Percentiles rank a stretch among this genome's conserved stretches.
These are phyloP conservation scores for Aspidoscelis tigris DNA, from an alignment of 2,113 vertebrate species.

Conservation along the genomic window DNA sequence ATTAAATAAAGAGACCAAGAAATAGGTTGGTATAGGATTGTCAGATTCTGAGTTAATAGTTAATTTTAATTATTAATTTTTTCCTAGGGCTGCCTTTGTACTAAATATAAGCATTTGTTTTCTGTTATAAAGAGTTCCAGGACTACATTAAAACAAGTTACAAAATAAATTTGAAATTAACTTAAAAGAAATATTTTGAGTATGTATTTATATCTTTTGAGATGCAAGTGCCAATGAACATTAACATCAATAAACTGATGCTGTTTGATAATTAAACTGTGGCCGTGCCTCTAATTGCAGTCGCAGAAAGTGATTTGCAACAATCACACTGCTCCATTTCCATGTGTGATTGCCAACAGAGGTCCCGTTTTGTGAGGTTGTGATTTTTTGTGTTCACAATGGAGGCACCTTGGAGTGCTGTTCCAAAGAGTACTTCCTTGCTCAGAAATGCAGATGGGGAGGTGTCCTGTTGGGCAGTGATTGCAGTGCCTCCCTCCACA, in stretches of 20 bases:
- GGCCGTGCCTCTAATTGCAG: no score
- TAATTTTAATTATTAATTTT: background rate
- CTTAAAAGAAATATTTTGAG: background rate
- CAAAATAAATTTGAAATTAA: background rate
- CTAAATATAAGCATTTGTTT: background rate
- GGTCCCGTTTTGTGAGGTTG: no score
- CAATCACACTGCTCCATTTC: no score
- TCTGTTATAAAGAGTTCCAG: background rate
- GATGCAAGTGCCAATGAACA: background rate
- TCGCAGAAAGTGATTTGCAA: no score
- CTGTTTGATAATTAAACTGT: no score
- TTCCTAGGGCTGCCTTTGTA: background rate
- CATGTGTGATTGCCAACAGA: no score
- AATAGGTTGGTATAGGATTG: background rate
- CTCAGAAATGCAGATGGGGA: no score
- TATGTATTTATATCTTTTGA: background rate
- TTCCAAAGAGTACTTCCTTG: no score
- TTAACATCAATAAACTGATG: no score
- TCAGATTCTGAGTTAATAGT: background rate
- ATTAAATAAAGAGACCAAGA: background rate
- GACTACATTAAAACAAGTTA: background rate
- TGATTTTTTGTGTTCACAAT: no score
- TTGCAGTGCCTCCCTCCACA: no score
- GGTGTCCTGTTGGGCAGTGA: no score
- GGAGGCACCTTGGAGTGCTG: background rate